Base-by-base conservation (phyloP, 2,888 invertebrate species). In the Idaea biselata region DNA sequence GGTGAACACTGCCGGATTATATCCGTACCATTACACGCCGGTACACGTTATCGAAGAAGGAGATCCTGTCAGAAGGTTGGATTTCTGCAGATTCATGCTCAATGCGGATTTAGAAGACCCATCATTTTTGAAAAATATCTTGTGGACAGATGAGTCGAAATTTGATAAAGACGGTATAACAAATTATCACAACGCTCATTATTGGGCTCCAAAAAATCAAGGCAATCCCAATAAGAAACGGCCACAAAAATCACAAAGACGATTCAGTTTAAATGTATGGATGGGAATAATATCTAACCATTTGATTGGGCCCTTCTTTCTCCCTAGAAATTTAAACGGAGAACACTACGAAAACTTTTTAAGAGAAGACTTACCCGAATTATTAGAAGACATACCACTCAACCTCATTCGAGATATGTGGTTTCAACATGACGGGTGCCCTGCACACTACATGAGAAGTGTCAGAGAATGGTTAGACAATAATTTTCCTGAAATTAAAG, bases 101-200 rank as follows among this genome's bases (percentile, higher is more conserved):
- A 55, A 16, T 55, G 55, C 55, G 55, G 16, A 55, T 55, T 55
- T 55, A 55, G 55, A 55, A 55, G 55, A 55, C n/a, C 55, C 55
- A 55, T 55, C 55, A 55, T 55, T 55, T 54, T 3, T 70, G n/a
- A 68, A 59, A 66, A 68, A 62, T 18, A 72, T 74, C 33, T 66
- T 73, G 65, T 72, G 69, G 70, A 73, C 72, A 53, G 70, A 74
- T 63, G 73, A 75, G 64, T 73, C 72, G 1, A 74, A 75, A 66
- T 76, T 76, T 64, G 70, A 75, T 66, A 61, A 70, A 65, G 73
- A 75, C 59, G 71, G 74, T 3, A 69, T 72, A 4, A 70, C 72
- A 0, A 73, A 74, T 59, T 72, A 70, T 25, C 74, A 74, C 31
- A 75, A 76, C 63, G 60, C 58, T 8, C 55, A 55, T 7, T 55